Percentiles rank a stretch among this genome's conserved stretches.
Evolutionary conservation across 2,113 vertebrate genomes (phyloP).

Genomic region (Oostethus manadensis): DNA sequence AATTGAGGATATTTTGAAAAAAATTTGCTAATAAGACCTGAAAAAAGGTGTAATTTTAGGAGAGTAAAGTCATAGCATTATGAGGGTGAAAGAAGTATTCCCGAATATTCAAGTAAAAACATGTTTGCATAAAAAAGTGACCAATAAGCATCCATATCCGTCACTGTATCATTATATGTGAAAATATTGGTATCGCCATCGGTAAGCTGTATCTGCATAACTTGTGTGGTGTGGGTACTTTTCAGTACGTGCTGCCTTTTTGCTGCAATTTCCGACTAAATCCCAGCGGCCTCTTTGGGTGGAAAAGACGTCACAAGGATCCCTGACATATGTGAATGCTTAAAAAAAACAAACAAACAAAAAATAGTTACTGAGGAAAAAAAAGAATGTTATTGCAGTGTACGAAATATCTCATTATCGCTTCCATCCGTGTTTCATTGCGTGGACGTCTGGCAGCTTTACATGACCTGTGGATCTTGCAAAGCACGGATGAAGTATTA

Average conservation of each 20-base stretch:
- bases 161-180: no score
- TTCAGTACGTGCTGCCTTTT: not conserved
- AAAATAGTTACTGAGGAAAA: constrained; percentile 53
- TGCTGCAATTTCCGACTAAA: not conserved
- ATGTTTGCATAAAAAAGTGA: no score
- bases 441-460: constrained; percentile 71
- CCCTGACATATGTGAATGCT: constrained; percentile 81
- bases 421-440: constrained; percentile 72
- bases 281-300: not conserved
- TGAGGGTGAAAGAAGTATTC: no score
- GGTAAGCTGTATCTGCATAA: no score
- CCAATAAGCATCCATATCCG: no score
- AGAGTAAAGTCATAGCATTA: no score
- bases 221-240: not conserved
- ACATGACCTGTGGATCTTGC: constrained; percentile 68
- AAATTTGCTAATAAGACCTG: no score
- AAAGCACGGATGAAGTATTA: constrained; percentile 76
- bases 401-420: constrained; percentile 75
- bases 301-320: constrained; percentile 57
- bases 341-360: constrained; percentile 46
- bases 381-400: constrained; percentile 77
- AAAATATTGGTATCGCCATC: no score
- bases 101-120: no score
- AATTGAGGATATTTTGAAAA: no score
- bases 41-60: no score